Percentiles rank a stretch among this genome's conserved stretches.
These are phyloP conservation scores for Drosophila mauritiana DNA, from an alignment of 1,140 invertebrate genomes.

Conservation along the genomic window DNA sequence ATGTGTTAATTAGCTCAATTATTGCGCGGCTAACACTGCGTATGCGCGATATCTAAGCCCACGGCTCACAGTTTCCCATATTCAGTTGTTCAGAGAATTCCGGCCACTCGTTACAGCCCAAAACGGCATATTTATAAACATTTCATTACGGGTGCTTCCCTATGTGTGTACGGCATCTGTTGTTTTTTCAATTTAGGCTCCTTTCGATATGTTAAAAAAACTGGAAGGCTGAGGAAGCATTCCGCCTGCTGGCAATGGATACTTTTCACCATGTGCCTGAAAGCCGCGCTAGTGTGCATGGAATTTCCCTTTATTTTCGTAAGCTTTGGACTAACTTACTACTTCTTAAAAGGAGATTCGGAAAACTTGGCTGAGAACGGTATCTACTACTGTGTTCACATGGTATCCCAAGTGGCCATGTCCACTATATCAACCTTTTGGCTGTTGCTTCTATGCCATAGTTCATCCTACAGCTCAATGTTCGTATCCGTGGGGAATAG, in stretches of 20 bases:
- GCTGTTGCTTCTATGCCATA: constrained; percentile 11
- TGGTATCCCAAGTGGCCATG: background rate
- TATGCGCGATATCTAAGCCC: constrained; percentile 20
- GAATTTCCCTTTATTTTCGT: constrained; percentile 7
- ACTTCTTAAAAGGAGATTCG: background rate
- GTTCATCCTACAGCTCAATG: background rate
- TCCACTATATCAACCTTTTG: constrained; percentile 4
- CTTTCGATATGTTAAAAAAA: constrained; percentile 8
- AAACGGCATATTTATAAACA: background rate
- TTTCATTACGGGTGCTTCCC: background rate
- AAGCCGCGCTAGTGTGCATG: background rate
- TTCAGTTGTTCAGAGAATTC: constrained; percentile 26
- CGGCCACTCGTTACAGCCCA: background rate
- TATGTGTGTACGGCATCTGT: constrained; percentile 11
- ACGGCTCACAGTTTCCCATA: background rate
- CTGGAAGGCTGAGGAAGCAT: background rate
- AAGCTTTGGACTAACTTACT: background rate
- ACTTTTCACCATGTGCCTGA: background rate
- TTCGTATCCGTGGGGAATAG: constrained; percentile 1
- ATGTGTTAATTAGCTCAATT: constrained; percentile 39
- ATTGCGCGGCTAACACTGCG: constrained; percentile 16
- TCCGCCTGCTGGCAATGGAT: constrained; percentile 19
- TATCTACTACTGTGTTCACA: constrained; percentile 21
- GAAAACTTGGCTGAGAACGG: constrained; percentile 11
- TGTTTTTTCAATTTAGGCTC: constrained; percentile 24